Conservation (phyloP, 2,113 vertebrate genomes). For the Pelusios castaneus region DNA sequence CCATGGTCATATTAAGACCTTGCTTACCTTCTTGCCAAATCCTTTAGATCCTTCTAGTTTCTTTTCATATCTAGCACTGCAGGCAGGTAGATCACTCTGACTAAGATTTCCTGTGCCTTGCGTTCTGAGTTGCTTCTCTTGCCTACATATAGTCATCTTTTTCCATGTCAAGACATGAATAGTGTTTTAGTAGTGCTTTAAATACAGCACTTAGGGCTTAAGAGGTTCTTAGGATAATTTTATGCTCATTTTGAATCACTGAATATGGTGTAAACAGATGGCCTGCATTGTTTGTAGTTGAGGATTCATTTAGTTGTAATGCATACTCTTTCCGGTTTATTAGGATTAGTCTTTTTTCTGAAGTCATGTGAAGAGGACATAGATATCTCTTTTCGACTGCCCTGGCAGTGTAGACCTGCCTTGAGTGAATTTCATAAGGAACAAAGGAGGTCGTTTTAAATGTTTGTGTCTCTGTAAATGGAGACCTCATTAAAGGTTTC, state of each 20-base stretch:
- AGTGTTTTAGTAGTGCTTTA: too few species aligned
- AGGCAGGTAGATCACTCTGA: slow-evolving; percentile 45
- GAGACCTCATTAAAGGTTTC: background rate
- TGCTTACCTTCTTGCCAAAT: background rate
- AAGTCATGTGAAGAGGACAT: background rate
- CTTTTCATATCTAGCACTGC: slow-evolving; percentile 29
- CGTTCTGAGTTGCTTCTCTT: background rate
- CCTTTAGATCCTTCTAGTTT: slow-evolving; percentile 46
- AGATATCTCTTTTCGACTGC: background rate
- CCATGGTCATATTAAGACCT: too few species aligned
- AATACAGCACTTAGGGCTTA: background rate
- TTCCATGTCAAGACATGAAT: background rate
- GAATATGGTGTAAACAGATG: background rate
- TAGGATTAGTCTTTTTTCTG: background rate
- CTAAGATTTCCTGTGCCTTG: background rate
- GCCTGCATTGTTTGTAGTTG: background rate
- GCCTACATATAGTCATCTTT: background rate
- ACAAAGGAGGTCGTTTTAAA: background rate
- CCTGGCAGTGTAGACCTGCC: too few species aligned
- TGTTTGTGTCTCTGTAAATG: background rate
- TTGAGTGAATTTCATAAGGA: background rate
- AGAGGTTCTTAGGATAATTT: slow-evolving; percentile 4
- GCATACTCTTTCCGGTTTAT: background rate
- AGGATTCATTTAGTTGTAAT: background rate
- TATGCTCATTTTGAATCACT: background rate